Conservation (phyloP, 2,888 invertebrate species). For the Dichetophora obliterata region DNA sequence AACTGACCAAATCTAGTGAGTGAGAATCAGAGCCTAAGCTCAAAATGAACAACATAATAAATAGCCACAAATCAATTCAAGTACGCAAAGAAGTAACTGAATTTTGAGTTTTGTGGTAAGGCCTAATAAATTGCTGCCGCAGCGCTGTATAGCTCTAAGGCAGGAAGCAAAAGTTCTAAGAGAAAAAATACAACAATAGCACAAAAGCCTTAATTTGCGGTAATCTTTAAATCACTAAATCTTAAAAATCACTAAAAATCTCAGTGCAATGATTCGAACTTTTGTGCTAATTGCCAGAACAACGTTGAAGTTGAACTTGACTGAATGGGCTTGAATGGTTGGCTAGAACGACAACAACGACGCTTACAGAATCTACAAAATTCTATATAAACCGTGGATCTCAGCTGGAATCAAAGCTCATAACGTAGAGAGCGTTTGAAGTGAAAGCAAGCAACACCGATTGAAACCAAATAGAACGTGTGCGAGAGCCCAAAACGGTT, state of each 20-base stretch:
- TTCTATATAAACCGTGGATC: constrained; percentile 56
- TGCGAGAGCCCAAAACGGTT: constrained; percentile 3
- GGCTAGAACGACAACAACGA: not conserved
- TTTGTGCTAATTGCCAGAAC: not conserved
- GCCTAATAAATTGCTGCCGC: no score
- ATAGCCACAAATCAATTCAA: no score
- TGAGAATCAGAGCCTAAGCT: no score
- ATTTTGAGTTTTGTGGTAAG: no score
- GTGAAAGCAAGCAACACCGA: constrained; percentile 15
- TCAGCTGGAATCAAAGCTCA: constrained; percentile 54
- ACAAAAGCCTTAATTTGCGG: not conserved
- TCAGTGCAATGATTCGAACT: constrained; percentile 6
- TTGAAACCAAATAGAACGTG: constrained; percentile 10
- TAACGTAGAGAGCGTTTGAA: constrained; percentile 54
- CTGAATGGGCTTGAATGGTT: no score
- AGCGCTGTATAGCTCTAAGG: no score
- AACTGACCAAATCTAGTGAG: no score
- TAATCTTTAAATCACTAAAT: not conserved
- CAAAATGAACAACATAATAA: no score
- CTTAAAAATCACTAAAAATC: not conserved
- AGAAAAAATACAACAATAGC: no score
- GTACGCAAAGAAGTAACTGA: no score
- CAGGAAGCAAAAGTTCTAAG: no score
- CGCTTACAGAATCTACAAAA: constrained; percentile 7
- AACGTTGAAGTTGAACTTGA: not conserved